Base-by-base conservation (phyloP, 2,888 invertebrate genomes). In the Hypolimnas misippus region DNA sequence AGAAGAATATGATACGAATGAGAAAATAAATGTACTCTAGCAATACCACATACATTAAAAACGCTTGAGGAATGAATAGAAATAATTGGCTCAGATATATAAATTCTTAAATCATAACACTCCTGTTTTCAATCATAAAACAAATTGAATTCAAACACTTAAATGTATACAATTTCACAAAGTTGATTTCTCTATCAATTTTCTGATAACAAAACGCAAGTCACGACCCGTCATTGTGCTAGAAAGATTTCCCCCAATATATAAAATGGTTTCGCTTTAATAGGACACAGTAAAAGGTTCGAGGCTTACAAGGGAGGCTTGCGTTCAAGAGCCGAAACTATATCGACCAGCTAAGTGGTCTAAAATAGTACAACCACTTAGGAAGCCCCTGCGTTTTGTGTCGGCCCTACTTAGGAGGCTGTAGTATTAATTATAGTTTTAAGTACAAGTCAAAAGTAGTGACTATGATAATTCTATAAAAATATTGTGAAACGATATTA, bases 241-340 rank as follows among this genome's bases (percentile, higher is more conserved):
- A 42, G 44, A 53, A 59, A 51, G 12, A 12, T 35, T 53, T 16
- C 44, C 52, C 51, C 33, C 44, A 59, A 19, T 31, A 33, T 42
- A 35, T 46, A 40, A 61, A 61, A 61, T 52, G 25, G 16, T 53
- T 57, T 14, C 14, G 40, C 40, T 49, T 31, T 33, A 57, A 40
- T 49, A 49, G 52, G 49, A 17, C 29, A 25, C 33, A 25, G 61
- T 61, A 33, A 56, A 52, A 64, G 52, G 35, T 35, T 61, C 38
- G 44, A 67, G 55, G 52, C 59, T 59, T 60, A 57, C 65, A 60
- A 55, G 62, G 25, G 54, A 40, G 33, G 62, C 51, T 62, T 62
- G 62, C 35, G 54, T 57, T 67, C 59, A 67, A 67, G 57, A 57
- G 62, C 46, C 53, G 59, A 57, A 67, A 67, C 66, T 68, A 60